Evolutionary conservation across 2,113 vertebrate genomes (phyloP).

Genomic region (Thamnophis sirtalis): DNA sequence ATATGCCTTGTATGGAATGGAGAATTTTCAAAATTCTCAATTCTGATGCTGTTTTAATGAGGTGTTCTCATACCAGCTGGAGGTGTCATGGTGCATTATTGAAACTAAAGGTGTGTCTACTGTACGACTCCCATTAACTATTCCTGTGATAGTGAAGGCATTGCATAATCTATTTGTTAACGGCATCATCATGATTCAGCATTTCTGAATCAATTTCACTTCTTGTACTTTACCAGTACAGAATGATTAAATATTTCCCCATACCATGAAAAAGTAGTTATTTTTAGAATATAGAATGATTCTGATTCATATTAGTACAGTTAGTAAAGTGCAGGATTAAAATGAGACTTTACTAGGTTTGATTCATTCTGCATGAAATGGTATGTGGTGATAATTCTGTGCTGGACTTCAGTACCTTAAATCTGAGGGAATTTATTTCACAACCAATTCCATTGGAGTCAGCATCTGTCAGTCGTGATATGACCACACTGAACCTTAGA

Average conservation of each 20-base stretch:
- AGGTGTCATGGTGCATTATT: constrained; percentile 54
- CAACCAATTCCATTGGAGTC: background rate
- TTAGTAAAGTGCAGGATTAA: background rate
- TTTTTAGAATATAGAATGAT: background rate
- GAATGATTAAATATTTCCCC: constrained; percentile 18
- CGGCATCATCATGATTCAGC: constrained; percentile 68
- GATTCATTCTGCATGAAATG: background rate
- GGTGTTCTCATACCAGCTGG: constrained; percentile 5
- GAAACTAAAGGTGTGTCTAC: constrained; percentile 64
- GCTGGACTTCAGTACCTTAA: background rate
- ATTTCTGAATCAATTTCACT: constrained; percentile 39
- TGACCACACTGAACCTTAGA: background rate
- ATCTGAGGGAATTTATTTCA: background rate
- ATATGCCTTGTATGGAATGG: background rate
- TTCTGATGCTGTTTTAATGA: background rate
- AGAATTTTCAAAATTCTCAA: background rate
- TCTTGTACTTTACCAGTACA: constrained; percentile 47
- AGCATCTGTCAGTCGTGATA: background rate
- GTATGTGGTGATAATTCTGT: background rate
- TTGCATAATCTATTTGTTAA: constrained; percentile 63
- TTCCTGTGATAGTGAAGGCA: constrained; percentile 60
- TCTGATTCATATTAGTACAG: background rate
- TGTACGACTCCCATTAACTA: constrained; percentile 55
- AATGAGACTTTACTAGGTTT: background rate
- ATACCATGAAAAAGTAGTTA: background rate